Evolutionary conservation across 2,888 invertebrate genomes (phyloP), one percentile per base, ranked within the genome.

Genomic region (Eudasyphora cyanicolor): DNA sequence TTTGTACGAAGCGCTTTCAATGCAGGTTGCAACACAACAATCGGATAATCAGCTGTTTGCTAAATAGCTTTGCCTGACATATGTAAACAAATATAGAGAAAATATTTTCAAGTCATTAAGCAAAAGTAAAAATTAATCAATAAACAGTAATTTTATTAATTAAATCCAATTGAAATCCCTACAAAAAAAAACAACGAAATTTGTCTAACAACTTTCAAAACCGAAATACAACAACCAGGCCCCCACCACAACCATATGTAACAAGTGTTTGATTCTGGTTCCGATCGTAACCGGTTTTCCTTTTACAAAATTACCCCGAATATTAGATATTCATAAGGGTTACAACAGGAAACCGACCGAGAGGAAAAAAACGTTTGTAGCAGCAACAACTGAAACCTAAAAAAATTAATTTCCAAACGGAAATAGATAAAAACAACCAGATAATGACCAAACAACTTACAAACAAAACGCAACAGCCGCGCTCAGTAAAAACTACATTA

Each of bases 351-450:
- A 67, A 67, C 42, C 19, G n/a, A n/a, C n/a, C n/a, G n/a, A n/a
- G n/a, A n/a, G 4, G 38, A 67, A 24, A 24, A 45, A 67, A 14
- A 57, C 17, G 45, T 45, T 57, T 57, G 57, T 57, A 10, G 32
- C 27, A 67, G 24, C 12, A 24, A 42, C 24, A 67, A 64, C 64
- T 19, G 42, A 67, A 67, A 38, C 67, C 24, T 67, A 62, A 64
- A 35, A 42, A 62, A 62, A 14, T 62, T 67, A 42, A 42, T 42
- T 67, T 67, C 76, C 74, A 83, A 84, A 84, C 84, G 84, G 84
- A 84, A 84, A 84, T 81, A 81, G 84, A 84, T 80, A 81, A 84
- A 84, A 84, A 78, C 78, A 73, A 42, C 38, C 24, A 84, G 49
- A 80, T 84, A 80, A 83, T 80, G 77, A 83, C 51, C 69, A 35